Conservation (phyloP, 2,113 vertebrate species). For the Apus apus region DNA sequence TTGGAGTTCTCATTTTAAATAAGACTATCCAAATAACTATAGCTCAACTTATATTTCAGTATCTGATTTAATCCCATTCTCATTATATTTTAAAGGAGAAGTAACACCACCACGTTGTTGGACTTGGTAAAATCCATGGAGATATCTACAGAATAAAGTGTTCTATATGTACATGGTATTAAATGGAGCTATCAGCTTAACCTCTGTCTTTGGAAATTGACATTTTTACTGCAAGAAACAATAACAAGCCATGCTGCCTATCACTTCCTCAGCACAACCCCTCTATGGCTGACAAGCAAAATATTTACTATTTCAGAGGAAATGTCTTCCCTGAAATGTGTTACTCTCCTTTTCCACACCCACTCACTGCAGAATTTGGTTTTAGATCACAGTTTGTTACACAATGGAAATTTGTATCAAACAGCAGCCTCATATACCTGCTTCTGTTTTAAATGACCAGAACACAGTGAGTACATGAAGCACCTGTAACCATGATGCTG, state of each 20-base stretch:
- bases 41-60: not conserved
- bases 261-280: not conserved
- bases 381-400: not conserved
- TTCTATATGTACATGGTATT: not conserved
- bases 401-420: not conserved
- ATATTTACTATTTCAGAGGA: not conserved
- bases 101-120: not conserved
- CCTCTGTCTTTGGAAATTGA: not conserved
- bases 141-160: not conserved
- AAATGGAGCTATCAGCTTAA: not conserved
- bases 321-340: not conserved
- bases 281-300: not conserved
- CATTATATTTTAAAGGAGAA: conserved; percentile 5
- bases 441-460: not conserved
- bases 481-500: not conserved
- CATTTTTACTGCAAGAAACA: not conserved
- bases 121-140: not conserved
- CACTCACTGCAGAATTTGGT: not conserved
- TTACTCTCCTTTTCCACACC: not conserved
- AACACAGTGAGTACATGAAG: not conserved
- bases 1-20: conserved; percentile 7
- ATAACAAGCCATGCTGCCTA: not conserved
- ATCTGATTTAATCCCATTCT: not conserved
- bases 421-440: not conserved
- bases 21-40: not conserved